Conservation (phyloP, 2,797 vertebrate genomes). For the Danio albolineatus region DNA sequence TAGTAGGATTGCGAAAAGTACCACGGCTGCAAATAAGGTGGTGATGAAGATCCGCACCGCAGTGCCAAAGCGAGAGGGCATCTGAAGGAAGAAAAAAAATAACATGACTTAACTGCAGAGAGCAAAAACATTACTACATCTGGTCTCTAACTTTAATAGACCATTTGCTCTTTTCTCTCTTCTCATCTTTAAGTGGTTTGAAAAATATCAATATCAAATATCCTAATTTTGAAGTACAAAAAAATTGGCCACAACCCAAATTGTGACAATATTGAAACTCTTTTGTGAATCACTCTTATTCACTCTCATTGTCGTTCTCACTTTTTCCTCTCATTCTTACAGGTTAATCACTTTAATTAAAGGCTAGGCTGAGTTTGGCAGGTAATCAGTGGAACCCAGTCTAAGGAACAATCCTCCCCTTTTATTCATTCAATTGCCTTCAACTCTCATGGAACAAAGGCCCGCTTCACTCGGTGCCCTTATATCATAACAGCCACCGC, state of each 20-base stretch:
- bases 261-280: neutral
- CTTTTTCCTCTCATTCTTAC: constrained; percentile 46
- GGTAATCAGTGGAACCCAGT: constrained; percentile 53
- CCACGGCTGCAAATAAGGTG: constrained; percentile 91
- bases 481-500: constrained; percentile 55
- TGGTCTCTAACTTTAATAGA: neutral
- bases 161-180: neutral
- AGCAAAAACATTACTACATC: neutral
- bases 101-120: neutral
- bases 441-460: constrained; percentile 55
- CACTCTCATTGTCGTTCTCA: constrained; percentile 1
- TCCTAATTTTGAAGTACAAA: neutral
- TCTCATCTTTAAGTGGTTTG: too few relatives aligned
- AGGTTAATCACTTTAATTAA: constrained; percentile 79
- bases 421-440: constrained; percentile 74
- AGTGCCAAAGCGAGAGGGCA: constrained; percentile 89
- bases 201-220: too few relatives aligned
- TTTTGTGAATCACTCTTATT: neutral
- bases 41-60: constrained; percentile 90
- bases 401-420: constrained; percentile 73
- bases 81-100: constrained; percentile 73
- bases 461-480: constrained; percentile 59
- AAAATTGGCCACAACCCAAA: neutral
- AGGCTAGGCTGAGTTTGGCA: constrained; percentile 66
- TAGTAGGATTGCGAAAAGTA: constrained; percentile 93